Evolutionary conservation across 2,113 vertebrate species (phyloP).

Genomic region (Coracopsis vasa): DNA sequence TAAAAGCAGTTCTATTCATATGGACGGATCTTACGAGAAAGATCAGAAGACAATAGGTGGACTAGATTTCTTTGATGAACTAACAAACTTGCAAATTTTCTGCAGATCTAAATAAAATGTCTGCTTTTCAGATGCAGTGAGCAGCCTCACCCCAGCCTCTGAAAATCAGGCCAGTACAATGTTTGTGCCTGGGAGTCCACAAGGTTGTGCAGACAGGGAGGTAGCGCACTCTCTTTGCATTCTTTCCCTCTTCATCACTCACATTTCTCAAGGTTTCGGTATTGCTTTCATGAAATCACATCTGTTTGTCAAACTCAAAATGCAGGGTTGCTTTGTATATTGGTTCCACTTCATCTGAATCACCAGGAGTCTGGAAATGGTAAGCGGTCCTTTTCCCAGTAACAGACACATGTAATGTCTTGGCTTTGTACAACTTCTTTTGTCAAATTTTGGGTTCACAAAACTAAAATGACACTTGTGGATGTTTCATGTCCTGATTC

Average conservation of each 20-base stretch:
- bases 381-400: neutral
- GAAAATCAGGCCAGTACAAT: neutral
- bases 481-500: neutral
- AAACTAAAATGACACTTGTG: neutral
- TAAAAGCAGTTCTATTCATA: constrained; percentile 30
- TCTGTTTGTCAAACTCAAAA: neutral
- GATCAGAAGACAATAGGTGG: constrained; percentile 32
- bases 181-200: neutral
- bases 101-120: neutral
- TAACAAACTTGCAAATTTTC: neutral
- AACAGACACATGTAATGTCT: neutral
- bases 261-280: neutral
- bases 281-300: neutral
- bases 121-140: constrained; percentile 1
- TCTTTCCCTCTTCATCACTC: neutral
- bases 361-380: neutral
- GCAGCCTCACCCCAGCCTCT: neutral
- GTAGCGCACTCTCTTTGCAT: neutral
- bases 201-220: neutral
- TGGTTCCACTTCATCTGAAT: neutral
- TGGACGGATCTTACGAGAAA: constrained; percentile 21
- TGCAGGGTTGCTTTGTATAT: neutral
- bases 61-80: constrained; percentile 16
- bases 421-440: neutral
- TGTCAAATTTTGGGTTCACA: neutral